Evolutionary conservation across 30 jellyfish, hydroid and myxozoan species (phyloP).

Genomic region (Pelagia noctiluca): DNA sequence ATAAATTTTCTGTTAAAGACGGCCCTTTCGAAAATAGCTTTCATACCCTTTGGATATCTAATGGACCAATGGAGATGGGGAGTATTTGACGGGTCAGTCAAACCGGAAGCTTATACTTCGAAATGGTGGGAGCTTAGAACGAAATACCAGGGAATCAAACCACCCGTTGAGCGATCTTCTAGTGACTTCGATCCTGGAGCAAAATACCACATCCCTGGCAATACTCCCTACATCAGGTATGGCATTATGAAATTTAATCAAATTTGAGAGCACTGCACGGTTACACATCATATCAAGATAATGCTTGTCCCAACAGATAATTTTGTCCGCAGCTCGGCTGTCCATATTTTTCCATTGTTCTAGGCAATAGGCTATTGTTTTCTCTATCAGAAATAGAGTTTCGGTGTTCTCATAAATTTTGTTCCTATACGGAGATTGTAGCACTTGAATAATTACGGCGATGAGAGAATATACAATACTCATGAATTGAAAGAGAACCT

Average conservation of each 20-base stretch:
- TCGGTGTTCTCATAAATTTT: no score
- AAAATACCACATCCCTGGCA: constrained; percentile 93
- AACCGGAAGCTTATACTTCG: constrained; percentile 66
- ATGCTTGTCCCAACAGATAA: no score
- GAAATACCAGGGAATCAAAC: constrained; percentile 85
- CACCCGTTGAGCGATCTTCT: constrained; percentile 77
- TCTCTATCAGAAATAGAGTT: no score
- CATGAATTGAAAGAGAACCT: no score
- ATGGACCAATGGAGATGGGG: constrained; percentile 98
- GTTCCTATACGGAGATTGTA: no score
- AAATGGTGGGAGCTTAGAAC: constrained; percentile 95
- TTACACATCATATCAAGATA: not conserved
- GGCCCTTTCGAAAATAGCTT: constrained; percentile 87
- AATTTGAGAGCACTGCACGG: no score
- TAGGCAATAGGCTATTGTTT: no score
- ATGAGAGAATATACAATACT: no score
- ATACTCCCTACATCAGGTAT: constrained; percentile 93
- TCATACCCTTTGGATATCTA: constrained; percentile 94
- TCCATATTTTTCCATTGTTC: no score
- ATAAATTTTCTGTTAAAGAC: constrained; percentile 81
- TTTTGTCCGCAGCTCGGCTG: no score
- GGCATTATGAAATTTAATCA: not conserved
- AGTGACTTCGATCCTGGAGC: constrained; percentile 96
- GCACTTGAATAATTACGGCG: no score
- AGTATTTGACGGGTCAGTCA: constrained; percentile 75